Conservation (phyloP, 2,113 vertebrate genomes). For the Pollachius pollachius region DNA sequence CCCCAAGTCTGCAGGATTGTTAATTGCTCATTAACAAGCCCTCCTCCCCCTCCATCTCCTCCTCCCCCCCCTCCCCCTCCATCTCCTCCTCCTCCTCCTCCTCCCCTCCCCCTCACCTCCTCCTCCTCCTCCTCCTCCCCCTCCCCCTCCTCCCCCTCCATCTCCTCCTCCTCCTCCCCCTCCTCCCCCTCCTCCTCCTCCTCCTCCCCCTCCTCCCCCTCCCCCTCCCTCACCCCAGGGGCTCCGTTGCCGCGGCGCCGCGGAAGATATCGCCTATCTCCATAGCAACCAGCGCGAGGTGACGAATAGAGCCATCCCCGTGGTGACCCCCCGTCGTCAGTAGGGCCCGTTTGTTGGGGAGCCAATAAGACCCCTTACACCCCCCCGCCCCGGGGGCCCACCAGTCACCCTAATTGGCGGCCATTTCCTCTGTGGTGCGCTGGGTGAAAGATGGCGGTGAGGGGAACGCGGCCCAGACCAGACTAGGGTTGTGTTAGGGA, state of each 20-base stretch:
- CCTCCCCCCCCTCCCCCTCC: too few species aligned
- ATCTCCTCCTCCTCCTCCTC: conserved; percentile 29
- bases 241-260: conserved; percentile 25
- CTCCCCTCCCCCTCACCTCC: conserved; percentile 11
- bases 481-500: background rate
- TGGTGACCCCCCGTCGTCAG: conserved; percentile 26
- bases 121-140: too few species aligned
- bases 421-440: conserved; percentile 1
- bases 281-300: conserved; percentile 50
- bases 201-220: conserved; percentile 34
- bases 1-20: too few species aligned
- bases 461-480: background rate
- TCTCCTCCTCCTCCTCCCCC: conserved; percentile 10
- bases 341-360: conserved; percentile 30
- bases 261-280: conserved; percentile 40
- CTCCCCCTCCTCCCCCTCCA: too few species aligned
- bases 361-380: conserved; percentile 27
- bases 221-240: conserved; percentile 34
- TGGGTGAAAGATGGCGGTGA: background rate
- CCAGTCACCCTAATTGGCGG: too few species aligned
- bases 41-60: too few species aligned
- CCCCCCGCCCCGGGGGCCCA: too few species aligned
- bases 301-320: conserved; percentile 38
- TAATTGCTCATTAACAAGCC: too few species aligned
- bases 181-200: conserved; percentile 34